Conservation (phyloP, 2,888 invertebrate genomes). For the Sphecodes monilicornis region DNA sequence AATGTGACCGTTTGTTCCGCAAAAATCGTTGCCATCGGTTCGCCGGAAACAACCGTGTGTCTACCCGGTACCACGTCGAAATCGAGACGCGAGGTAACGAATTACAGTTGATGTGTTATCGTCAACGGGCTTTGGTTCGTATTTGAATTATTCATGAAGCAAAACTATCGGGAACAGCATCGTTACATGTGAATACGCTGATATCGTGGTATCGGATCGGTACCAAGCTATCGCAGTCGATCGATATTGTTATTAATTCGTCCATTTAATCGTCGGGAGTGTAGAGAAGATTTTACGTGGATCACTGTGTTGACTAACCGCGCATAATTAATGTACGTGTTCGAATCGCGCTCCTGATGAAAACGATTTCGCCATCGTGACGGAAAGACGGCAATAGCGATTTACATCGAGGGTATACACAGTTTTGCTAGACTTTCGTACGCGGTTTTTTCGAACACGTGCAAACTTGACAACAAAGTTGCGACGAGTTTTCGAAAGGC, state of each 20-base stretch:
- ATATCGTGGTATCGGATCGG: not conserved
- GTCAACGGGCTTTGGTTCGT: not conserved
- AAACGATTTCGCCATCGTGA: not conserved
- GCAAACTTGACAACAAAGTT: conserved; percentile 81
- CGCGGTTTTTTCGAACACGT: conserved; percentile 71
- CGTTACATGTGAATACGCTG: not conserved
- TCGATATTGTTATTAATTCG: not conserved
- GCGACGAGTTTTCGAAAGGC: conserved; percentile 75
- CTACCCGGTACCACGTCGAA: not conserved
- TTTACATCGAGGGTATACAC: not conserved
- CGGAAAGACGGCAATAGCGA: not conserved
- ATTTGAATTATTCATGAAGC: not conserved
- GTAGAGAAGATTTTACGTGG: not conserved
- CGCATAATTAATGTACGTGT: not conserved
- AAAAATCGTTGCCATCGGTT: not conserved
- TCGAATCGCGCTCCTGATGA: not conserved
- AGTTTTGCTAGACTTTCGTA: conserved; percentile 42
- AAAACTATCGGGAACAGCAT: not conserved
- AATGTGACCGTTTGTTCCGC: conserved; percentile 16
- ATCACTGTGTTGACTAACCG: not conserved
- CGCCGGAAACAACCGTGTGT: not conserved
- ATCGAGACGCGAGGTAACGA: not conserved
- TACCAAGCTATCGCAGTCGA: not conserved
- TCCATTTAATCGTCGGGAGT: not conserved
- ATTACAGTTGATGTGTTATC: not conserved